Conservation (phyloP, 2,797 vertebrate genomes). For the Bradypodion pumilum region DNA sequence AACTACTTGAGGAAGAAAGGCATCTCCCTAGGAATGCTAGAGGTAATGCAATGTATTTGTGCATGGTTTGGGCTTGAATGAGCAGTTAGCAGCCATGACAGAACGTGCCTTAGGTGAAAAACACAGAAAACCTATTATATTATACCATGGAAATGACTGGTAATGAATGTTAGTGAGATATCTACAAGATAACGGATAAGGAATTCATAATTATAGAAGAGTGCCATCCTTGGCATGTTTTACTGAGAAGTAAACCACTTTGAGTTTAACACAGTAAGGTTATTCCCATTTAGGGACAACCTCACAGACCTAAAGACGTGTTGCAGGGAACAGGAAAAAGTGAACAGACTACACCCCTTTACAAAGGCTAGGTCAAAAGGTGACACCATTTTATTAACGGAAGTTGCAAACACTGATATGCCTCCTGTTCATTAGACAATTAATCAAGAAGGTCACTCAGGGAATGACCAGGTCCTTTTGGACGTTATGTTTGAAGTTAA, state of each 20-base stretch:
- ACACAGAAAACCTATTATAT: neutral
- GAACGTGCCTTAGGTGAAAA: neutral
- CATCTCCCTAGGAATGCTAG: too few relatives aligned
- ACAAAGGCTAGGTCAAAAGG: neutral
- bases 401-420: neutral
- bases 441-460: neutral
- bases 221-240: neutral
- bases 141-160: neutral
- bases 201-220: neutral
- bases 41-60: too few relatives aligned
- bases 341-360: neutral
- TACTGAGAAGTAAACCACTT: neutral
- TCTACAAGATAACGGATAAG: neutral
- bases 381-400: neutral
- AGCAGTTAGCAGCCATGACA: neutral
- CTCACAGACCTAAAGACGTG: neutral
- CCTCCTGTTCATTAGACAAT: neutral
- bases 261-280: neutral
- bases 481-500: neutral
- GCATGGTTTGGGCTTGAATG: too few relatives aligned
- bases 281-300: neutral
- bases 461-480: neutral
- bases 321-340: neutral
- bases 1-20: too few relatives aligned
- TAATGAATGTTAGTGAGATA: neutral